Conservation (phyloP, 1,140 invertebrate genomes). For the Cotesia chilonis region DNA sequence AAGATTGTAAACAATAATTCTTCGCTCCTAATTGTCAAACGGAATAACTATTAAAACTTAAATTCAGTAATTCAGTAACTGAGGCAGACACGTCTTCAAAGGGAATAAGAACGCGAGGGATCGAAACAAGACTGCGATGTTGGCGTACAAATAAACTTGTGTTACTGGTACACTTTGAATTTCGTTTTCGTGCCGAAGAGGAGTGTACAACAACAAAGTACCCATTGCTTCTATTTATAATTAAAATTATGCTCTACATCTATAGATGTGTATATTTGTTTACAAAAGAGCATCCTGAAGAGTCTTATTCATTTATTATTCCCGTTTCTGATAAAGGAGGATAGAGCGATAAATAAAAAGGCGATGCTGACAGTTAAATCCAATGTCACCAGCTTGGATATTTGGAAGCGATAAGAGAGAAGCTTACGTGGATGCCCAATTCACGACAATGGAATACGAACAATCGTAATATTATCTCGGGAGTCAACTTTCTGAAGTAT, state of each 20-base stretch:
- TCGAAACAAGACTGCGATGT: constrained; percentile 10
- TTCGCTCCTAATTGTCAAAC: constrained; percentile 41
- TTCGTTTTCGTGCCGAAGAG: neutral
- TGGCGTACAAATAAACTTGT: constrained; percentile 45
- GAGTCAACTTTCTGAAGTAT: constrained; percentile 14
- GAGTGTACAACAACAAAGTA: neutral
- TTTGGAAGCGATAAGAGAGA: constrained; percentile 11
- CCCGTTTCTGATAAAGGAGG: neutral
- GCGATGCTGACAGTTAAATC: neutral
- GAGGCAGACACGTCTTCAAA: constrained; percentile 36
- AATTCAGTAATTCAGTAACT: constrained; percentile 46
- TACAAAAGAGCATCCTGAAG: neutral
- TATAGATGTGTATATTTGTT: neutral
- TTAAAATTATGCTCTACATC: neutral
- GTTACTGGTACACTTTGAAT: neutral
- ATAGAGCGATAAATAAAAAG: neutral
- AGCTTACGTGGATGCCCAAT: neutral
- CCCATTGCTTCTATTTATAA: neutral
- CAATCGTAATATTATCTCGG: neutral
- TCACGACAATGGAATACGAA: neutral
- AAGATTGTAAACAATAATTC: constrained; percentile 45
- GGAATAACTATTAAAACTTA: constrained; percentile 45
- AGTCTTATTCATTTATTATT: neutral
- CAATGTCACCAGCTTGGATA: constrained; percentile 10
- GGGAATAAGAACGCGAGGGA: constrained; percentile 39